phyloP scores from a whole-genome alignment of 2,113 vertebrate species.

The Cercocebus atys region DNA sequence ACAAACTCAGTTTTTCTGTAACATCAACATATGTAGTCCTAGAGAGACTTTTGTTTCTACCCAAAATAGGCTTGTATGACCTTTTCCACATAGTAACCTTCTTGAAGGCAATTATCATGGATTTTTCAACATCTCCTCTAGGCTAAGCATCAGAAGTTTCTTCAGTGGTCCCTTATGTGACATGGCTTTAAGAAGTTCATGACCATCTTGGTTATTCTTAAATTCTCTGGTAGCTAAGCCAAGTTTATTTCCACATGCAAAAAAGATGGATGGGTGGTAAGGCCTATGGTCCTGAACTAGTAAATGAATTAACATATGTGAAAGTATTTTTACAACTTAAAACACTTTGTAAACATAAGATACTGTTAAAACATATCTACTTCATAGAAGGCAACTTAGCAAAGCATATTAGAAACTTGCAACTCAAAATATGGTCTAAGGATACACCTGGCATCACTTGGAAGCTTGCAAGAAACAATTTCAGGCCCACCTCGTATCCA shows the following conservation, averaged over 20 bases:
- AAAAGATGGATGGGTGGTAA: neutral
- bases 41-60: neutral
- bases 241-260: neutral
- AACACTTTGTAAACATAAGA: slow-evolving; percentile 2
- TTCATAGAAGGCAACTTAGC: neutral
- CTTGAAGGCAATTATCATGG: neutral
- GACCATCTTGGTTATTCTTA: neutral
- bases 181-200: neutral
- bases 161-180: neutral
- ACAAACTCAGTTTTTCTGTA: neutral
- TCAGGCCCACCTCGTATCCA: neutral
- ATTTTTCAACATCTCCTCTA: neutral
- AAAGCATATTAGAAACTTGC: neutral
- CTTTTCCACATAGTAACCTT: neutral
- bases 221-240: neutral
- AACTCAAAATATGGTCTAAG: neutral
- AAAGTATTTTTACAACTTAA: neutral
- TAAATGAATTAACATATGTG: neutral
- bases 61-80: neutral
- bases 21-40: neutral
- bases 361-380: neutral
- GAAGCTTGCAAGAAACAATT: neutral
- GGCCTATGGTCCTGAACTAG: neutral
- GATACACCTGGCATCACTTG: neutral
- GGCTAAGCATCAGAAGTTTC: neutral